Evolutionary conservation across 2,888 invertebrate genomes (phyloP), one percentile per base, ranked within the genome.

Genomic region (Hartigia nigra): DNA sequence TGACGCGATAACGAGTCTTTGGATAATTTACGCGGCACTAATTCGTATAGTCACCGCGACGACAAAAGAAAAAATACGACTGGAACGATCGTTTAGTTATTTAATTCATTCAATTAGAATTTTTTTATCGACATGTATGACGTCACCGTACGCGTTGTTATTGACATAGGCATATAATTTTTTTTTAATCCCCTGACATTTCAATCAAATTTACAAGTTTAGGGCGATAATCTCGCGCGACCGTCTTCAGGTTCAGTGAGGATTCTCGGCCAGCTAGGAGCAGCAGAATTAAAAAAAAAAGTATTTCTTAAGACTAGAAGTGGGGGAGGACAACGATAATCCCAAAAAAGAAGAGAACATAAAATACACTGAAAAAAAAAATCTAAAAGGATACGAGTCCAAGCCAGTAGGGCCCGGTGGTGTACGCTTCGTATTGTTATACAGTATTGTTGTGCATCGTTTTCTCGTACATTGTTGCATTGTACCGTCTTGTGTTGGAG

Each of bases 361-460:
- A 23, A 55, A 55, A 55, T 55, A 55, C 23, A 55, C 1, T 23
- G 34, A 5, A 39, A 37, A 37, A 55, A 55, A 2, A 55, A 55
- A 55, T 23, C 55, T 2, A 55, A 55, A 55, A 23, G 23, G 55
- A 23, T 9, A 55, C 55, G 55, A 55, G 55, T 55, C 55, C 55
- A 55, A 55, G 55, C 55, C 55, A 55, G 55, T 55, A 55, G 55
- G 81, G 81, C 77, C 82, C 82, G 81, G 81, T 83, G 84, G 85
- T 87, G 87, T 85, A 87, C 87, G 87, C 86, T 88, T 87, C 83
- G 78, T 82, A 83, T 83, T 82, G 81, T 82, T 79, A 81, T 79
- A 81, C 81, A 82, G 82, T 82, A 84, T 84, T 82, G 80, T 86
- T 86, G 86, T 86, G 88, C 84, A 85, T 87, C 85, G 83, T 86